phyloP scores from a whole-genome alignment of 2,797 vertebrate species.

The Anguilla anguilla region DNA sequence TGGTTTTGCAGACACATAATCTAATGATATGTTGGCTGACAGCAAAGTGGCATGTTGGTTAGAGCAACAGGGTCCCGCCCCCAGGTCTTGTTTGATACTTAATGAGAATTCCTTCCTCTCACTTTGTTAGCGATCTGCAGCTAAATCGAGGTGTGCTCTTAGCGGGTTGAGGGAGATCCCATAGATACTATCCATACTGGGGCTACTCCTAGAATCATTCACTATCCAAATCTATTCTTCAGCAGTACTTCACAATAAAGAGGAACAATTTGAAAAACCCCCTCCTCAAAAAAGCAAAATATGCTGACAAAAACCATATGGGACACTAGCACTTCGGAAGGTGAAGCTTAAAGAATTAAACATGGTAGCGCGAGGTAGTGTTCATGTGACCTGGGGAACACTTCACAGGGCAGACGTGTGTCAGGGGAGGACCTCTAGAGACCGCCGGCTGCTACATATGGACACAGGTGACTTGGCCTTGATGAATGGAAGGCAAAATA shows the following conservation, averaged over 20 bases:
- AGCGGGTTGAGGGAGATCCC: background rate
- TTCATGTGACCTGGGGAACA: background rate
- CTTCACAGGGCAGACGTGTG: background rate
- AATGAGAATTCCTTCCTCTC: conserved; percentile 12
- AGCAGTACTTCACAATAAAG: background rate
- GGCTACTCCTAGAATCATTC: background rate
- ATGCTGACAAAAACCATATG: background rate
- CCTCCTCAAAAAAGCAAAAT: background rate
- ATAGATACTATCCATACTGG: background rate
- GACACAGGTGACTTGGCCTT: background rate
- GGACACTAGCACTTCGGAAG: background rate
- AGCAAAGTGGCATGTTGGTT: background rate
- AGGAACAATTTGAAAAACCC: background rate
- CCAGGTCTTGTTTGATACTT: conserved; percentile 21
- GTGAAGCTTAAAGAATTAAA: conserved; percentile 19
- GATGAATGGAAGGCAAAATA: conserved; percentile 36
- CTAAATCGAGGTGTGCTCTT: background rate
- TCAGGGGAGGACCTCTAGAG: background rate
- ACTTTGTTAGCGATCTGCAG: background rate
- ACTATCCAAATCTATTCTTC: background rate
- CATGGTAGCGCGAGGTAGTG: background rate
- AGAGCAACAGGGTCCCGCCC: background rate
- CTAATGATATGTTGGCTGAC: background rate
- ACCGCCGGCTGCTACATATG: background rate
- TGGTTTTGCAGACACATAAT: background rate